These are phyloP conservation scores for Deilephila porcellus DNA, from an alignment of 2,888 invertebrate genomes.

Conservation along the genomic window DNA sequence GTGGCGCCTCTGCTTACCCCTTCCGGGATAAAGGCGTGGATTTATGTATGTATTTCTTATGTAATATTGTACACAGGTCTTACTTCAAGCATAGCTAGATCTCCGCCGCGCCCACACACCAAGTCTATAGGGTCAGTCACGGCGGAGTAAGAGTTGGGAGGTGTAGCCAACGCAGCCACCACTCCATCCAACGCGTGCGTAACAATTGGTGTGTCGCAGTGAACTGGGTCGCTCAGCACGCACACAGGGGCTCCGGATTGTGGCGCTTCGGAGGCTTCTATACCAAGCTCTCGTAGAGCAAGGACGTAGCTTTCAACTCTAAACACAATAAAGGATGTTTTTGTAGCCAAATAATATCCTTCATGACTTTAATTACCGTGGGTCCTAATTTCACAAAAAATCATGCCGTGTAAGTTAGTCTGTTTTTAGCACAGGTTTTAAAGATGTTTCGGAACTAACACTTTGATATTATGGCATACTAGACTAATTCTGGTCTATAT, in stretches of 20 bases:
- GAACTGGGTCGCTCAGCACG: constrained; percentile 80
- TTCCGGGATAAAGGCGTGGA: too few relatives aligned
- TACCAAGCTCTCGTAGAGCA: constrained; percentile 88
- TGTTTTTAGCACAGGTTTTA: too few relatives aligned
- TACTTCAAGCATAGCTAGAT: constrained; percentile 89
- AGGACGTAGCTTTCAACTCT: constrained; percentile 87
- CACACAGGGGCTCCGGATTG: constrained; percentile 70
- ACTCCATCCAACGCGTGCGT: constrained; percentile 73
- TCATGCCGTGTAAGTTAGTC: too few relatives aligned
- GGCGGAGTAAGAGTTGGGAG: constrained; percentile 92
- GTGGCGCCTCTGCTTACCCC: too few relatives aligned
- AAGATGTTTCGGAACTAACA: too few relatives aligned
- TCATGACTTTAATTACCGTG: too few relatives aligned
- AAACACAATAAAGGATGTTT: too few relatives aligned
- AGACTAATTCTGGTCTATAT: too few relatives aligned
- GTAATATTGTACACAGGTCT: constrained; percentile 13
- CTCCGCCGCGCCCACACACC: constrained; percentile 92
- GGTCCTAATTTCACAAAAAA: too few relatives aligned
- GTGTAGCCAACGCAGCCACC: constrained; percentile 86
- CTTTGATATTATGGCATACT: too few relatives aligned
- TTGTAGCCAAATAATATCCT: too few relatives aligned
- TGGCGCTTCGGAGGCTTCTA: constrained; percentile 75
- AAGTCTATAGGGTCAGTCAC: constrained; percentile 92
- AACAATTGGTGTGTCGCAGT: constrained; percentile 82
- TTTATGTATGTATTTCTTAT: background rate